These are phyloP conservation scores for Chiloscyllium punctatum DNA, from an alignment of 2,797 vertebrate species.

Conservation along the genomic window DNA sequence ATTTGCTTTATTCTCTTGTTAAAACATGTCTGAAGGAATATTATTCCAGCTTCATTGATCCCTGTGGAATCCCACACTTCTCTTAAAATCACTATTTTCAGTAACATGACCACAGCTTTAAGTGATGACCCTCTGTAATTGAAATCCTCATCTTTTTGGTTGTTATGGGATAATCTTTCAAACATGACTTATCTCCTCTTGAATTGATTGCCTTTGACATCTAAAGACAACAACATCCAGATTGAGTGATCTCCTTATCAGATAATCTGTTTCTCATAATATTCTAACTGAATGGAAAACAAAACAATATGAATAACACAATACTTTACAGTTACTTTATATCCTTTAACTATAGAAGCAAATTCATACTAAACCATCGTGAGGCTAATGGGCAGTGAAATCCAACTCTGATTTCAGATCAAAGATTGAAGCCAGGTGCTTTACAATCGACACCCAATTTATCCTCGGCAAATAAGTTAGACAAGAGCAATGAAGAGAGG, in stretches of 20 bases:
- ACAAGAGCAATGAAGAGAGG: background rate
- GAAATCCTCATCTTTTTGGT: background rate
- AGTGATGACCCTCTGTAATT: too few species aligned
- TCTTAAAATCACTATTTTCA: too few species aligned
- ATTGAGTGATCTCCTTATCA: background rate
- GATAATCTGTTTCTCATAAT: background rate
- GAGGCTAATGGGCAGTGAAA: background rate
- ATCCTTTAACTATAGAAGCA: background rate
- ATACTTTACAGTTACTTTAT: background rate
- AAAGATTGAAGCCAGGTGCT: background rate
- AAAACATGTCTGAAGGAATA: too few species aligned
- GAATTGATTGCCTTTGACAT: background rate
- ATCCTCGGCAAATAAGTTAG: background rate
- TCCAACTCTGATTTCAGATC: too few species aligned
- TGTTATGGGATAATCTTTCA: background rate
- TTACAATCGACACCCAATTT: background rate
- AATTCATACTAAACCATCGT: background rate
- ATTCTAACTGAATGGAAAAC: background rate
- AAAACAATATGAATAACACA: background rate
- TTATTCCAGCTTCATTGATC: too few species aligned
- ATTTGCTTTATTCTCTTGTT: too few species aligned
- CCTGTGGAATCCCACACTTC: too few species aligned
- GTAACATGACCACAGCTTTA: too few species aligned
- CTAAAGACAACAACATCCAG: too few species aligned
- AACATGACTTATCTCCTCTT: too few species aligned